A percentile compares a stretch with the other conserved stretches of the same genome.
These are phyloP conservation scores for Sminthurides aquaticus DNA, from an alignment of 2,888 invertebrate genomes.

Conservation along the genomic window DNA sequence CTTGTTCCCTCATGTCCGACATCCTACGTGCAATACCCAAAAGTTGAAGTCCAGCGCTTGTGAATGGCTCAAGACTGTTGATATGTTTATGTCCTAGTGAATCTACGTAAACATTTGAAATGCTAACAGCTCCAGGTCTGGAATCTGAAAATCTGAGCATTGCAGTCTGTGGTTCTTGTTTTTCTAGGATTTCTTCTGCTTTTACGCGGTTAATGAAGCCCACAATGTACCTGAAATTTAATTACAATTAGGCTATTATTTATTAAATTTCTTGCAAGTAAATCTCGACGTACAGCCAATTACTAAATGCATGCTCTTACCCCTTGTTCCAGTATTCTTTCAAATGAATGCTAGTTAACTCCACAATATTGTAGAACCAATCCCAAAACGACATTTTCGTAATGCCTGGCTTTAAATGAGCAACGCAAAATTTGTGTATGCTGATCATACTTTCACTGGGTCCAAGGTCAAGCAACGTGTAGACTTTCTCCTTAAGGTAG, in stretches of 20 bases:
- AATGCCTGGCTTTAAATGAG: background rate
- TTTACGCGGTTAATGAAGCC: background rate
- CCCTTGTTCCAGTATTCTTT: slow-evolving; percentile 5
- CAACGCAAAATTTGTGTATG: slow-evolving; percentile 3
- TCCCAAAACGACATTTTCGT: slow-evolving; percentile 7
- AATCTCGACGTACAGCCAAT: background rate
- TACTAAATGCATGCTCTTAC: background rate
- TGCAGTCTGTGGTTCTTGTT: background rate
- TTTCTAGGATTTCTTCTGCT: background rate
- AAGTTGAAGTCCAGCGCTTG: background rate
- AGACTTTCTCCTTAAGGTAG: slow-evolving; percentile 3
- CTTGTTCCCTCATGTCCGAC: background rate
- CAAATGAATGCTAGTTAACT: slow-evolving; percentile 3
- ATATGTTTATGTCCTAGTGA: background rate
- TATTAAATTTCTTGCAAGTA: background rate
- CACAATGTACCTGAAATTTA: slow-evolving; percentile 3
- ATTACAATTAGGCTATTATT: no score
- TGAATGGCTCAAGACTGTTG: background rate
- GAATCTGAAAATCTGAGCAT: background rate
- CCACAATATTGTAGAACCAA: slow-evolving; percentile 9
- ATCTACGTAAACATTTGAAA: background rate
- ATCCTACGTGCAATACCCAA: background rate
- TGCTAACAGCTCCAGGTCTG: background rate
- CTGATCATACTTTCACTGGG: background rate
- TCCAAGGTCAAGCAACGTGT: background rate